Evolutionary conservation across 2,888 invertebrate genomes (phyloP).

Genomic region (Alcis repandata): DNA sequence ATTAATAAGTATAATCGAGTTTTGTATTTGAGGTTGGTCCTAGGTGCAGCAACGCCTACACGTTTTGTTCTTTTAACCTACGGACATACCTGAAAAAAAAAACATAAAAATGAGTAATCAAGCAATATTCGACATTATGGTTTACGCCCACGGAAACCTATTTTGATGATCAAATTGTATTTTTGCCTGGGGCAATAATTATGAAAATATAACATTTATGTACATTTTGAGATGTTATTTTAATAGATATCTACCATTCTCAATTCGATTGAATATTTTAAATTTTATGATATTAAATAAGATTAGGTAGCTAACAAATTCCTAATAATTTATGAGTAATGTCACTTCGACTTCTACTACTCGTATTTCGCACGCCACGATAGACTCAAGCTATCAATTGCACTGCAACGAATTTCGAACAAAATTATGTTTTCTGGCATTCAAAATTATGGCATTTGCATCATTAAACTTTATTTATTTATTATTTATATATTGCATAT

Average conservation of each 20-base stretch:
- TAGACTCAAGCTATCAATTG: not conserved
- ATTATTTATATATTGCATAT: not conserved
- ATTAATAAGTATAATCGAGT: not conserved
- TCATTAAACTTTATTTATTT: not conserved
- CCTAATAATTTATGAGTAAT: too few species aligned
- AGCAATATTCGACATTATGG: not conserved
- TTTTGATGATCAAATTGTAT: not conserved
- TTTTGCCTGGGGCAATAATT: not conserved
- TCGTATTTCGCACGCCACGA: not conserved
- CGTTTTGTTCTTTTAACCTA: not conserved
- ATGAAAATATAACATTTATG: too few species aligned
- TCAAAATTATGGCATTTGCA: not conserved
- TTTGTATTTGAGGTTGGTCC: not conserved
- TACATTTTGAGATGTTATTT: too few species aligned
- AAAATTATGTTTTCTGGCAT: not conserved
- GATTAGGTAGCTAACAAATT: too few species aligned
- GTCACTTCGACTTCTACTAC: not conserved
- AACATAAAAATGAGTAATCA: not conserved
- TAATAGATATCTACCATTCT: too few species aligned
- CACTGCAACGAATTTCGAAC: not conserved
- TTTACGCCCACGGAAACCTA: not conserved
- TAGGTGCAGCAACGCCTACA: constrained; percentile 12
- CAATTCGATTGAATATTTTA: too few species aligned
- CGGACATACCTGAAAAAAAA: not conserved
- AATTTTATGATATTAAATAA: too few species aligned